phyloP scores from a whole-genome alignment of 1,140 invertebrate species.

The Hycleus phaleratus region DNA sequence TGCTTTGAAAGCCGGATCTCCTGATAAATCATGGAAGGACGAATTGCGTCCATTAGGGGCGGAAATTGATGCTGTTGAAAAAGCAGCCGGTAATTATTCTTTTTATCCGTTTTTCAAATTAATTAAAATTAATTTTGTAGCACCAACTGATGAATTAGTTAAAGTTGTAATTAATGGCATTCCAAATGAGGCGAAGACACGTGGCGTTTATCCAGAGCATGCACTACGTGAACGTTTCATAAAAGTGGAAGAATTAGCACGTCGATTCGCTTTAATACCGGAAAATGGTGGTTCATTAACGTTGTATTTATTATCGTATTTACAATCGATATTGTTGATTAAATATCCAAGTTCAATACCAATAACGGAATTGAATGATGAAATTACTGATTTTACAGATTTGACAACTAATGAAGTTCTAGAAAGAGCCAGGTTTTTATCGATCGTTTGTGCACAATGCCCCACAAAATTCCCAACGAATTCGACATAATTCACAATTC shows the following conservation, averaged over 20 bases:
- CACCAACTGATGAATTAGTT: slow-evolving; percentile 58
- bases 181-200: slow-evolving; percentile 62
- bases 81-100: slow-evolving; percentile 53
- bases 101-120: too few species aligned
- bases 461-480: too few species aligned
- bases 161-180: slow-evolving; percentile 65
- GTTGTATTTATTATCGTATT: slow-evolving; percentile 78
- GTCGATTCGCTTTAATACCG: slow-evolving; percentile 74
- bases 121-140: too few species aligned
- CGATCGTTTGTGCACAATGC: too few species aligned
- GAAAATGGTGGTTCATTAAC: slow-evolving; percentile 71
- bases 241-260: slow-evolving; percentile 63
- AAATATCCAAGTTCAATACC: slow-evolving; percentile 60
- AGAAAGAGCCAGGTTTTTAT: slow-evolving; percentile 65
- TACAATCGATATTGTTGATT: slow-evolving; percentile 67
- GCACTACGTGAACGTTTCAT: slow-evolving; percentile 76
- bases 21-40: slow-evolving; percentile 45
- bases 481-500: too few species aligned
- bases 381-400: slow-evolving; percentile 57
- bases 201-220: slow-evolving; percentile 81
- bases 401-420: slow-evolving; percentile 83
- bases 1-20: slow-evolving; percentile 56
- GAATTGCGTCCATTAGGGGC: slow-evolving; percentile 65
- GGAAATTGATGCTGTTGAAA: slow-evolving; percentile 61
- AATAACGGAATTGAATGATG: slow-evolving; percentile 59